Evolutionary conservation across 2,113 vertebrate genomes (phyloP), one percentile per base, ranked within the genome.

Genomic region (Glaucidium brasilianum): DNA sequence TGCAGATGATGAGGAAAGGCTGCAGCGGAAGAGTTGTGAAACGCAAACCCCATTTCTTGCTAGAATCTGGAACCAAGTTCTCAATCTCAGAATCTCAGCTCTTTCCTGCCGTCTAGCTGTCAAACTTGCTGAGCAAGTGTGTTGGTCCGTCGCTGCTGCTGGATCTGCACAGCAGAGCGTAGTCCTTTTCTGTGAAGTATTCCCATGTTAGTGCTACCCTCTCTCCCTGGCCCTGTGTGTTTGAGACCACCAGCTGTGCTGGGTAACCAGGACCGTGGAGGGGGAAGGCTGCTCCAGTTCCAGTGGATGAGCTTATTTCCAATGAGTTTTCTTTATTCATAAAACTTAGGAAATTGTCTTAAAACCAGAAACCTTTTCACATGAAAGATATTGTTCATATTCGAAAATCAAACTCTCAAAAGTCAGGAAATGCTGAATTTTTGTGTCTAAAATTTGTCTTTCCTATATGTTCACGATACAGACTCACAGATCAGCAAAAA

Each of bases 61-160:
- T 49, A 2, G 41, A 89, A 39, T 34, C 35, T 69, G 76, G 41
- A 83, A 32, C 53, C 23, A 47, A 47, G 45, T 10, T 86, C 63
- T 45, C 63, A 71, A 37, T 91, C 25, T 27, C 63, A 80, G 72
- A 64, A 94, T 94, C 73, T 94, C 81, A 34, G 91, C 93, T 96
- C 89, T 78, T 96, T 92, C 78, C 95, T 97, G 93, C 93, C 80
- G 87, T 96, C 95, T 96, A 92, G 94, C 89, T 97, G 94, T 56
- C 84, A 92, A 9, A 87, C 66, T 67, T 59, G 86, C 19, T 74
- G 89, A 94, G 68, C 32, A 3, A 37, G 43, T 34, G 62, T 66
- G 47, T 22, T n/a, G 9, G 34, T 55, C 56, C 1, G 8, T 58
- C 1, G 0, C 37, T 13, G 11, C 52, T 25, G 1, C 49, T 58